A percentile compares a stretch with the other conserved stretches of the same genome.
Conservation (phyloP, 2,113 vertebrate species). For the Pelodiscus sinensis region DNA sequence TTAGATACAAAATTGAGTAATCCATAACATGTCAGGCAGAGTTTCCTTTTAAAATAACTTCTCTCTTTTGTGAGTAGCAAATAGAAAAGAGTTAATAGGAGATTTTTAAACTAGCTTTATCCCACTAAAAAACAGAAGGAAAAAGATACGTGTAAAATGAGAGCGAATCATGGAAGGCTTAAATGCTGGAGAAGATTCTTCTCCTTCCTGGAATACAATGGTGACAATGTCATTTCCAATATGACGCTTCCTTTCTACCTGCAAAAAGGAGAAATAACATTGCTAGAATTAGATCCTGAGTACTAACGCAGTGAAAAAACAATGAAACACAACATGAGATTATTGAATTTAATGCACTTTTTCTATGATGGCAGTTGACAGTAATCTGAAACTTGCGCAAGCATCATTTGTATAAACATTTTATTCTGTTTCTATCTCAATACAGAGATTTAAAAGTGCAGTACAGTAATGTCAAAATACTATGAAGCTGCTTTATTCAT, state of each 20-base stretch:
- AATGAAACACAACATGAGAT: background rate
- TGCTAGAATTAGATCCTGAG: background rate
- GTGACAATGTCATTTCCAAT: slow-evolving; percentile 99
- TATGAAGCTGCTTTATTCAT: background rate
- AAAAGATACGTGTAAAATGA: slow-evolving; percentile 98
- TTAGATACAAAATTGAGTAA: background rate
- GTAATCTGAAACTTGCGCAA: background rate
- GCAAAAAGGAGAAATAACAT: slow-evolving; percentile 27
- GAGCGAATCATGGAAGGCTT: slow-evolving; percentile 99
- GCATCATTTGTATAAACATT: background rate
- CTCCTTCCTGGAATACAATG: slow-evolving; percentile 98
- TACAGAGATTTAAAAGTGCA: background rate
- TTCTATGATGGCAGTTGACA: background rate
- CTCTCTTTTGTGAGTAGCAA: background rate
- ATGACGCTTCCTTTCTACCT: slow-evolving; percentile 99
- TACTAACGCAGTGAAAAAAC: background rate
- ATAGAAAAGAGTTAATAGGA: background rate
- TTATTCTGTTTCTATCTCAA: background rate
- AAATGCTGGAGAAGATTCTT: slow-evolving; percentile 91
- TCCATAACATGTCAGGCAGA: background rate
- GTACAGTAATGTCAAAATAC: background rate
- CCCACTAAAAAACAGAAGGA: background rate
- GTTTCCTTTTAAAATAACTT: background rate
- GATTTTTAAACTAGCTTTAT: background rate
- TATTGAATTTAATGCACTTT: background rate